phyloP scores from a whole-genome alignment of 2,797 vertebrate genomes.

The Oophaga sylvatica region DNA sequence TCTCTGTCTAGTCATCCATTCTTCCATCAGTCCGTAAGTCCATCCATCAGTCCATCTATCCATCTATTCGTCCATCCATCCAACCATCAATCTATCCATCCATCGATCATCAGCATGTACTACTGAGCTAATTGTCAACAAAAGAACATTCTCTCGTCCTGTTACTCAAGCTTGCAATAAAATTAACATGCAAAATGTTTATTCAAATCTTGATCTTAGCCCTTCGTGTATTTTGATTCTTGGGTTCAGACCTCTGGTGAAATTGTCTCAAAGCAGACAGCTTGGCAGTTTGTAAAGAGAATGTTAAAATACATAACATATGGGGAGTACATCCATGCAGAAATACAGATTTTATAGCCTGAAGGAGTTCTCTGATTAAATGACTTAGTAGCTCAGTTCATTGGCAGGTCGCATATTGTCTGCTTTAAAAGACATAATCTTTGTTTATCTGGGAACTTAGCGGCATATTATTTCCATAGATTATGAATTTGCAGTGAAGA shows the following conservation, averaged over 20 bases:
- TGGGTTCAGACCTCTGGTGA: neutral
- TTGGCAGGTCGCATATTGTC: slow-evolving; percentile 45
- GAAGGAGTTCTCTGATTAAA: slow-evolving; percentile 43
- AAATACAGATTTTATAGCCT: slow-evolving; percentile 46
- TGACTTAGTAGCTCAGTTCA: slow-evolving; percentile 49
- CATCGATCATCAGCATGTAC: no score
- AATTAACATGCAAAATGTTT: slow-evolving; percentile 1
- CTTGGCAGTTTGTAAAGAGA: slow-evolving; percentile 37
- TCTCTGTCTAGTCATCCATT: no score
- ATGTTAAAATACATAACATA: slow-evolving; percentile 50
- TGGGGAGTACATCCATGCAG: slow-evolving; percentile 44
- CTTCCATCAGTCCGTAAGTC: no score
- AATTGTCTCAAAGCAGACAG: slow-evolving; percentile 23
- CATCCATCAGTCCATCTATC: no score
- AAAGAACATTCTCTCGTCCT: neutral
- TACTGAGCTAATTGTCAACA: neutral
- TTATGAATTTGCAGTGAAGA: neutral
- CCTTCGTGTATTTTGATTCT: slow-evolving; percentile 28
- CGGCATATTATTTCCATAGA: slow-evolving; percentile 3
- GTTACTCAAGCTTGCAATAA: neutral
- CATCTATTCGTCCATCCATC: no score
- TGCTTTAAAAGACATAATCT: slow-evolving; percentile 32
- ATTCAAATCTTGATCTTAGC: slow-evolving; percentile 1
- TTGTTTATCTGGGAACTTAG: slow-evolving; percentile 27
- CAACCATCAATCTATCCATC: neutral